Conservation (phyloP, 2,888 invertebrate genomes). For the Mystacides longicornis region DNA sequence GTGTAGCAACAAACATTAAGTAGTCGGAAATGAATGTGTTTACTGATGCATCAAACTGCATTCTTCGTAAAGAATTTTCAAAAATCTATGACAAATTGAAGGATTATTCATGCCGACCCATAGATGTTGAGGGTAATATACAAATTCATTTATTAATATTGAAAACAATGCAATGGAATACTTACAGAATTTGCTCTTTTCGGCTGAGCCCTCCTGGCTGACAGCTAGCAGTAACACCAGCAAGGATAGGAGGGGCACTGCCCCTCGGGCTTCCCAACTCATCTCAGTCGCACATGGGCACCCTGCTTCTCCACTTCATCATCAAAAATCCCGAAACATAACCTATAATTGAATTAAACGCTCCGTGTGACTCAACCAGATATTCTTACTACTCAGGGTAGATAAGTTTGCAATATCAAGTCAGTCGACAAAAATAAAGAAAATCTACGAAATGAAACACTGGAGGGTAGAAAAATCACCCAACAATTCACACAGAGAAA, state of each 20-base stretch:
- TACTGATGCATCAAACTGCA: too few relatives aligned
- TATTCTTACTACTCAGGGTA: not conserved
- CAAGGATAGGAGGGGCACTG: conserved; percentile 38
- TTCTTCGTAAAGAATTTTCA: too few relatives aligned
- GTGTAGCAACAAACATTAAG: too few relatives aligned
- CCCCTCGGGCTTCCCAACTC: conserved; percentile 20
- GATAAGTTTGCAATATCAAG: too few relatives aligned
- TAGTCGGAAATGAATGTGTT: too few relatives aligned
- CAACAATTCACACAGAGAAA: not conserved
- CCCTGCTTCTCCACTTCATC: conserved; percentile 12
- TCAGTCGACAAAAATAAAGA: not conserved
- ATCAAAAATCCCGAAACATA: not conserved
- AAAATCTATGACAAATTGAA: too few relatives aligned
- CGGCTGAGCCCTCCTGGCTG: conserved; percentile 33
- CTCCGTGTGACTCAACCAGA: conserved; percentile 7
- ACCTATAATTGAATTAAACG: not conserved
- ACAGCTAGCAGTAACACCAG: conserved; percentile 35
- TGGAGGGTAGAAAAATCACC: not conserved
- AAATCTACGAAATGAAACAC: not conserved
- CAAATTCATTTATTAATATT: too few relatives aligned
- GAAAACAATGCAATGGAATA: too few relatives aligned
- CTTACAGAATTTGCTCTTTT: conserved; percentile 52
- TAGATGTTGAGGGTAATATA: too few relatives aligned
- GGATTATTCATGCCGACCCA: too few relatives aligned
- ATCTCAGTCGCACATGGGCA: conserved; percentile 11